phyloP scores from a whole-genome alignment of 2,113 vertebrate species.

The Leucopsar rothschildi region DNA sequence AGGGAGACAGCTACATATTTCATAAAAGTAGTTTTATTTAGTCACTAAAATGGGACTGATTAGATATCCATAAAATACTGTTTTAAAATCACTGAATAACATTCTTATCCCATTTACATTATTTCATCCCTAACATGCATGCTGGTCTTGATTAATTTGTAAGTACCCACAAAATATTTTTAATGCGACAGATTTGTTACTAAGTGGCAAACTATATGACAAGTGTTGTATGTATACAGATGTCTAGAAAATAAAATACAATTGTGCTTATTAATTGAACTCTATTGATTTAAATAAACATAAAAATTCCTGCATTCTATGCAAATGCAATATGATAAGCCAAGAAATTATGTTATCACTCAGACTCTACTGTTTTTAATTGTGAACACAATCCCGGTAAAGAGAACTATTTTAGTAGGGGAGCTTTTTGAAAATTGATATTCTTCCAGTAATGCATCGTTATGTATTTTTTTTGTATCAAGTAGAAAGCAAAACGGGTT shows the following conservation, averaged over 20 bases:
- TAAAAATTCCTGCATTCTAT: background rate
- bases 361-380: background rate
- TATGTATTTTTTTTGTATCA: background rate
- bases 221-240: background rate
- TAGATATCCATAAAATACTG: background rate
- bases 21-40: background rate
- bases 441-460: background rate
- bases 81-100: background rate
- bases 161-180: slow-evolving; percentile 12
- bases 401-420: background rate
- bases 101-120: background rate
- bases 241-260: slow-evolving; percentile 18
- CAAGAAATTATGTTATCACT: background rate
- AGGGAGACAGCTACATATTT: background rate
- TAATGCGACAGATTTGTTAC: slow-evolving; percentile 27
- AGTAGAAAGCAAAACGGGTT: background rate
- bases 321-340: background rate
- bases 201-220: background rate
- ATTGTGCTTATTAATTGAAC: background rate
- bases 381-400: background rate
- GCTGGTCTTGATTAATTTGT: background rate
- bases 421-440: background rate
- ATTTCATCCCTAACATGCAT: background rate
- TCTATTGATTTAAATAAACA: background rate
- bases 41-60: background rate